phyloP scores from a whole-genome alignment of 2,113 vertebrate genomes.

The Carollia perspicillata region DNA sequence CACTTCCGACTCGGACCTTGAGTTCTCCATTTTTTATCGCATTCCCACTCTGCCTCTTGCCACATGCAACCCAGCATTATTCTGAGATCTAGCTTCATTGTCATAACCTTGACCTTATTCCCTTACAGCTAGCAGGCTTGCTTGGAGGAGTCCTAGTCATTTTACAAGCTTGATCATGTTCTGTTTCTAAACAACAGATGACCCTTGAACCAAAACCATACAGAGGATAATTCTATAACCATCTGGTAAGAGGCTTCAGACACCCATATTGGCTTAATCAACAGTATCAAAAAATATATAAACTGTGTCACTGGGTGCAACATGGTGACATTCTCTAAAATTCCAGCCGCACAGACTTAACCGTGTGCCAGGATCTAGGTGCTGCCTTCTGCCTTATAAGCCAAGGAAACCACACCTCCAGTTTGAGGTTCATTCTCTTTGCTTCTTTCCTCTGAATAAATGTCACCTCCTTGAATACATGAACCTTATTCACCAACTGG shows the following conservation, averaged over 20 bases:
- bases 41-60: background rate
- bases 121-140: background rate
- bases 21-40: background rate
- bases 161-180: background rate
- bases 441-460: background rate
- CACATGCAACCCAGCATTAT: background rate
- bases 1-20: background rate
- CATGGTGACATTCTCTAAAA: background rate
- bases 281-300: background rate
- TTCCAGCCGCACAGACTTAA: background rate
- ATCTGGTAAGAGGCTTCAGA: background rate
- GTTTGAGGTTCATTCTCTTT: background rate
- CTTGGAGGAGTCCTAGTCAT: background rate
- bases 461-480: conserved; percentile 2
- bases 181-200: conserved; percentile 32
- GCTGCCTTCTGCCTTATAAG: background rate
- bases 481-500: conserved; percentile 5
- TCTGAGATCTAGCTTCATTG: background rate
- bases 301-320: background rate
- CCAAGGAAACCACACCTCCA: background rate
- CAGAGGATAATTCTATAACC: background rate
- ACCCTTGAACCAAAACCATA: background rate
- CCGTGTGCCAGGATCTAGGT: background rate
- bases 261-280: background rate
- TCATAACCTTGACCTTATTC: background rate